Conservation (phyloP, 2,113 vertebrate species). For the Pan troglodytes region NHGRI_mPanTro3-v2.1_pri NC_072412.2:38566501-38567000, state of each 20-base stretch:
- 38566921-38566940: not conserved
- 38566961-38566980: not conserved
- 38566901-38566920: accelerated
- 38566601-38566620: not conserved
- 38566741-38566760: not conserved
- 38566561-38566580: not conserved
- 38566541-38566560: not conserved
- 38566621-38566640: not conserved
- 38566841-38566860: not conserved
- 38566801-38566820: not conserved
- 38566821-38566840: not conserved
- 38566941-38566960: not conserved
- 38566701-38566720: not conserved
- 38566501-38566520: not conserved
- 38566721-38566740: not conserved
- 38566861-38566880: not conserved
- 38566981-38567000: not conserved
- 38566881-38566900: not conserved
- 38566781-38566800: not conserved
- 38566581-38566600: not conserved
- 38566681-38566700: not conserved
- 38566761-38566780: not conserved
- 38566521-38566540: not conserved
- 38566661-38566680: not conserved
- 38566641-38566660: not conserved